Conservation (phyloP, 2,113 vertebrate species). For the Charina bottae region DNA sequence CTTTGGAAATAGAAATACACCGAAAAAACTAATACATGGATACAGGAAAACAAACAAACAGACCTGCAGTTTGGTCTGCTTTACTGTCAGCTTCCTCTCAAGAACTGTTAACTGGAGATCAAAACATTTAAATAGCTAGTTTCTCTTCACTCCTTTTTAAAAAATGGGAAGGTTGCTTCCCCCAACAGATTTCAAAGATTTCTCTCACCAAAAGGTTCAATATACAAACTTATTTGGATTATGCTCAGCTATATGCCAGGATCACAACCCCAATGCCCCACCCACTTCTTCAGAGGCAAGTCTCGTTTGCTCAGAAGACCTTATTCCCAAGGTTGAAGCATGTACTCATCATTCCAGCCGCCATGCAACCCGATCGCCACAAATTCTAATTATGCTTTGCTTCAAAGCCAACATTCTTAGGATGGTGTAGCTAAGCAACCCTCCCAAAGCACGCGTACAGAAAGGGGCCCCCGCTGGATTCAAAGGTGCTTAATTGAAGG, state of each 20-base stretch:
- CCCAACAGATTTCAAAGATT: no score
- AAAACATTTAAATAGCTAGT: not conserved
- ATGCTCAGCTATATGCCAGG: not conserved
- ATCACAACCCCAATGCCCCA: not conserved
- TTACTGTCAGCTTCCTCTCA: not conserved
- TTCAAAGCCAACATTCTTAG: not conserved
- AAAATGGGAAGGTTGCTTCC: not conserved
- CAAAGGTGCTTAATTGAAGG: not conserved
- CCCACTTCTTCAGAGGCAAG: no score
- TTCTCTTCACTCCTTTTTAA: not conserved
- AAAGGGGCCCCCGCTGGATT: not conserved
- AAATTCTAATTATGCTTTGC: not conserved
- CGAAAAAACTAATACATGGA: not conserved
- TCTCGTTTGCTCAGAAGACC: not conserved
- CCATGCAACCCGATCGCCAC: not conserved
- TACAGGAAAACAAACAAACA: not conserved
- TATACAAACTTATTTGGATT: not conserved
- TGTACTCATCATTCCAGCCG: not conserved
- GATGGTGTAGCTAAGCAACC: not conserved
- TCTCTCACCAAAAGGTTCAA: not conserved
- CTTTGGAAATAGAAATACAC: not conserved
- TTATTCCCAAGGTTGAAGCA: not conserved
- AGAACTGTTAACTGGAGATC: not conserved
- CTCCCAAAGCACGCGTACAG: not conserved
- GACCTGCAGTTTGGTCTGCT: not conserved